These are phyloP conservation scores for Apantesis nais DNA, from an alignment of 2,888 invertebrate genomes.

Conservation along the genomic window DNA sequence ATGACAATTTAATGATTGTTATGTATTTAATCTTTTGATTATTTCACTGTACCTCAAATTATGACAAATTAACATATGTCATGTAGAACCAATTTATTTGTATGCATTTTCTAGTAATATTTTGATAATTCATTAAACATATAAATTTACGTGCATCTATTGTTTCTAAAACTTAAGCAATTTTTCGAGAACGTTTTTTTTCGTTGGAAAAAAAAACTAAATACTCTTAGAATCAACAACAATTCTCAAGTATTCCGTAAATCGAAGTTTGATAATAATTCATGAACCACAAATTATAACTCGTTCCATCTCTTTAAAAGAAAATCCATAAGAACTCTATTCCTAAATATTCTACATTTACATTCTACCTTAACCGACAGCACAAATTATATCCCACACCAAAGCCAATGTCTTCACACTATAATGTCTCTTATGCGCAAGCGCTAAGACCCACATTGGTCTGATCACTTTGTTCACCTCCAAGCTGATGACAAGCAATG, in stretches of 20 bases:
- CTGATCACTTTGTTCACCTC: conserved; percentile 56
- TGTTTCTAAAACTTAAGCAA: too few relatives aligned
- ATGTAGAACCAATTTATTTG: too few relatives aligned
- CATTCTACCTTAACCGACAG: conserved; percentile 9
- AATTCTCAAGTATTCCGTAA: background rate
- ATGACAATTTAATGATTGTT: background rate
- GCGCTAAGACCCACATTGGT: conserved; percentile 44
- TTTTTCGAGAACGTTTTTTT: background rate
- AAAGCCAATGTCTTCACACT: conserved; percentile 32
- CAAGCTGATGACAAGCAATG: conserved; percentile 43
- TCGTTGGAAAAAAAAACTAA: background rate
- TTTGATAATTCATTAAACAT: too few relatives aligned
- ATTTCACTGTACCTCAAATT: background rate
- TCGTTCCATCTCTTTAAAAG: background rate
- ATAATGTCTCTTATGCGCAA: conserved; percentile 45
- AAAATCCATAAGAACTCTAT: conserved; percentile 16
- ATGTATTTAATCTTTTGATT: too few relatives aligned
- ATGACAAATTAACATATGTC: too few relatives aligned
- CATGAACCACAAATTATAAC: background rate
- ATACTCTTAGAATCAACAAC: background rate
- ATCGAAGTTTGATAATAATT: background rate
- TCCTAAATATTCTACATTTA: conserved; percentile 21
- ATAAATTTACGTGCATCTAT: too few relatives aligned
- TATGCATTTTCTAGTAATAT: too few relatives aligned
- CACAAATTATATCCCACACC: conserved; percentile 31